A percentile compares a stretch with the other conserved stretches of the same genome.
Evolutionary conservation across 2,797 vertebrate species (phyloP).

Genomic region (Tachyglossus aculeatus): DNA sequence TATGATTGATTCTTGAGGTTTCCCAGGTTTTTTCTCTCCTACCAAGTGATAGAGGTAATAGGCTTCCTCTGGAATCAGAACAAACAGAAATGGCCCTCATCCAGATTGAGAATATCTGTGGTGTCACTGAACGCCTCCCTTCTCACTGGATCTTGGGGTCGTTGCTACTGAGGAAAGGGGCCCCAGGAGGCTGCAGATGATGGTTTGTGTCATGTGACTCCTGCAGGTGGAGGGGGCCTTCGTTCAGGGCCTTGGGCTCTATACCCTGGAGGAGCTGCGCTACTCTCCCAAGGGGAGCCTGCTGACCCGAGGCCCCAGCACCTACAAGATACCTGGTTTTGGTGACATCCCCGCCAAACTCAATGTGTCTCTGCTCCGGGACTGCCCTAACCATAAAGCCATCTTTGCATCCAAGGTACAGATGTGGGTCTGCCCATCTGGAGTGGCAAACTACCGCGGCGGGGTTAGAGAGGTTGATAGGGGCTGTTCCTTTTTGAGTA

Average conservation of each 20-base stretch:
- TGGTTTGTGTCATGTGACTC: slow-evolving; percentile 13
- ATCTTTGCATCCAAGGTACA: slow-evolving; percentile 94
- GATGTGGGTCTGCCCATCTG: neutral
- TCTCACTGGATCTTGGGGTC: no score
- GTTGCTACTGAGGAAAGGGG: no score
- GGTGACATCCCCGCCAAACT: slow-evolving; percentile 89
- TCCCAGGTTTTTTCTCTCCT: no score
- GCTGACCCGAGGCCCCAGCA: slow-evolving; percentile 89
- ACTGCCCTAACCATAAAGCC: slow-evolving; percentile 88
- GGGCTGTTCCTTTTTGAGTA: neutral
- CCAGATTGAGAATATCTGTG: no score
- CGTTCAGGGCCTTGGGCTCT: slow-evolving; percentile 93
- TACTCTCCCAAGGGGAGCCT: slow-evolving; percentile 88
- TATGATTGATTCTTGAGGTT: no score
- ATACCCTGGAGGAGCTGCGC: slow-evolving; percentile 91
- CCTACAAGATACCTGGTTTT: slow-evolving; percentile 93
- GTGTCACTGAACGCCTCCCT: no score
- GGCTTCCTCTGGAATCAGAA: no score
- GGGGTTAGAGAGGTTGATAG: neutral
- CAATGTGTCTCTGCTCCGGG: slow-evolving; percentile 88
- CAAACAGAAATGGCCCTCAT: no score
- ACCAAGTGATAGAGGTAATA: no score
- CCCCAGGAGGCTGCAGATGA: no score
- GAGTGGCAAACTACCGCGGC: neutral
- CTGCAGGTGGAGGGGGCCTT: slow-evolving; percentile 91